These are phyloP conservation scores for Desmophyllum pertusum DNA, from an alignment of 92 coral and sea anemone genomes.

Conservation along the genomic window DNA sequence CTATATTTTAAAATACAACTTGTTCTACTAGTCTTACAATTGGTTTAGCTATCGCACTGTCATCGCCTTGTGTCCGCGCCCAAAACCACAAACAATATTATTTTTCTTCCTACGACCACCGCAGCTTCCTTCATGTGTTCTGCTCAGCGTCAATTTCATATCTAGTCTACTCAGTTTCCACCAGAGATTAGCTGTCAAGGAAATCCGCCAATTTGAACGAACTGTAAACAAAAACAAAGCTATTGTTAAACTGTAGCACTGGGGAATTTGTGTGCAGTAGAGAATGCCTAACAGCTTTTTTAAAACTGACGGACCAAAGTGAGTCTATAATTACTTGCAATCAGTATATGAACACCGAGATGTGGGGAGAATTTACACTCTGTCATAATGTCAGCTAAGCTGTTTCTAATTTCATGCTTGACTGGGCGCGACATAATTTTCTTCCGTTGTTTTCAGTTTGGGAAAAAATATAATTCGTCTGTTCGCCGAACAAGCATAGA, in stretches of 20 bases:
- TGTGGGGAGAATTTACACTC: slow-evolving; percentile 16
- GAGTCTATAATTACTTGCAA: neutral
- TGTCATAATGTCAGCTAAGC: neutral
- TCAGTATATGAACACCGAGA: neutral
- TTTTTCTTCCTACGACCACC: neutral
- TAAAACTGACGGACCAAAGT: neutral
- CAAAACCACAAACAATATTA: slow-evolving; percentile 17
- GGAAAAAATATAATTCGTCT: slow-evolving; percentile 27
- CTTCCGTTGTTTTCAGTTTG: slow-evolving; percentile 17
- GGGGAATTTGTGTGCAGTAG: neutral
- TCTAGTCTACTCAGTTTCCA: slow-evolving; percentile 26
- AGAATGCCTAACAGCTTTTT: neutral
- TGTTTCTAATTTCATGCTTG: slow-evolving; percentile 45
- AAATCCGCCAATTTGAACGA: slow-evolving; percentile 19
- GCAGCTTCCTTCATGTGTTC: neutral
- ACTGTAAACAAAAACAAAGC: slow-evolving; percentile 11
- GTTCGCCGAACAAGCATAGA: slow-evolving; percentile 4
- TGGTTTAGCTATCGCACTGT: neutral
- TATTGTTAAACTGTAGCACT: neutral
- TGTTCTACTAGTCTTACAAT: neutral
- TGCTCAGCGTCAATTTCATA: slow-evolving; percentile 2
- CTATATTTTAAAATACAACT: too few species aligned
- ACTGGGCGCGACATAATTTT: slow-evolving; percentile 41
- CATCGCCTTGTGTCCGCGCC: neutral
- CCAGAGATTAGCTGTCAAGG: slow-evolving; percentile 11